These are phyloP conservation scores for Scortum barcoo DNA, from an alignment of 2,113 vertebrate genomes.

Conservation along the genomic window DNA sequence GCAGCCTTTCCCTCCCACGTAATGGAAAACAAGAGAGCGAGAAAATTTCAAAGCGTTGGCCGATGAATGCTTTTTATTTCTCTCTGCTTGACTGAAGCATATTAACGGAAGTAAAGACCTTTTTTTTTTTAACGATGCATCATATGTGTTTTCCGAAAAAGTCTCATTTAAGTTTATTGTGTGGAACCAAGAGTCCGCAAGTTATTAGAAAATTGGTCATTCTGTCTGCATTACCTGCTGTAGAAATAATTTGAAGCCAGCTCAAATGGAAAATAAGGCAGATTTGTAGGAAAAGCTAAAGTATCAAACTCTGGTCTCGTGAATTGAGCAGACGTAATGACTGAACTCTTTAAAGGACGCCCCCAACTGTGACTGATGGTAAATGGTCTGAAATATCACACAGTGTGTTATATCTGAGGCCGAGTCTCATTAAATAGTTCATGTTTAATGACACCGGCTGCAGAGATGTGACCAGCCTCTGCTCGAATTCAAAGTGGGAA, in stretches of 20 bases:
- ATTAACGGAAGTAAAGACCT: background rate
- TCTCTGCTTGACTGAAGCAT: constrained; percentile 40
- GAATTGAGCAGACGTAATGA: background rate
- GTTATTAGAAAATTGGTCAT: background rate
- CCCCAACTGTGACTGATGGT: background rate
- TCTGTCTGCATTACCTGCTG: background rate
- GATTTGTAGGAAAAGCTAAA: background rate
- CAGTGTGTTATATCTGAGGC: background rate
- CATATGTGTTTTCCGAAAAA: background rate
- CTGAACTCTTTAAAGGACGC: background rate
- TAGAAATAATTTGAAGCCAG: background rate
- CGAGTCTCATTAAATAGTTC: background rate
- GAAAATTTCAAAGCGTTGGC: constrained; percentile 24
- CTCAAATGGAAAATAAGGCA: background rate
- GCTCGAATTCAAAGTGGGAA: background rate
- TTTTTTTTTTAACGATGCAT: constrained; percentile 16
- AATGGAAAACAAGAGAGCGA: constrained; percentile 53
- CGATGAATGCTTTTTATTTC: constrained; percentile 45
- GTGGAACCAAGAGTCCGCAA: background rate
- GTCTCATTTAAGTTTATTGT: constrained; percentile 23
- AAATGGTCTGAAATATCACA: background rate
- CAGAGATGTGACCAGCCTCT: constrained; percentile 33
- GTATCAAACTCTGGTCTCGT: background rate
- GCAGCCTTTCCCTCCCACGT: constrained; percentile 48
- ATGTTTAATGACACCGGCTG: background rate